Evolutionary conservation across 2,888 invertebrate species (phyloP).

Genomic region (Colletes collaris): DNA sequence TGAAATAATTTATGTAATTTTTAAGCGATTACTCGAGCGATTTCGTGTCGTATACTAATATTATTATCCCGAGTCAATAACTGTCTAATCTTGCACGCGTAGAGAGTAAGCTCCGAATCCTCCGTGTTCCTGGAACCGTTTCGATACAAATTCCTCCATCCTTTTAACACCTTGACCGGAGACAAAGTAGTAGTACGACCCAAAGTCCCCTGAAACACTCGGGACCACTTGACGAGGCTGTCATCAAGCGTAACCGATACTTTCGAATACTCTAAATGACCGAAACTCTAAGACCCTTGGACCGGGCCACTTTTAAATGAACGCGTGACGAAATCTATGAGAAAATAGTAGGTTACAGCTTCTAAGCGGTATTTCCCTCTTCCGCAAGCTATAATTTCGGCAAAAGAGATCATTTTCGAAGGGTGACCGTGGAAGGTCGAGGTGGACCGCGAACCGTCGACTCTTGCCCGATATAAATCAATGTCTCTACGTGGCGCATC

Average conservation of each 20-base stretch:
- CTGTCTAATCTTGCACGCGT: no score
- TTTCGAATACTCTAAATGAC: constrained; percentile 2
- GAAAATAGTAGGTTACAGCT: constrained; percentile 28
- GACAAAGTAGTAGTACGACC: no score
- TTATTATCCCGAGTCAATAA: neutral
- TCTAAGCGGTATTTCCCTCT: neutral
- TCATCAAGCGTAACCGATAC: constrained; percentile 34
- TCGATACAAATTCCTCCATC: constrained; percentile 13
- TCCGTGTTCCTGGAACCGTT: no score
- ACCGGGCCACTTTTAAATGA: constrained; percentile 2
- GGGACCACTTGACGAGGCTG: neutral
- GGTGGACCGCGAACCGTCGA: constrained; percentile 54
- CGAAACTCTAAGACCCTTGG: neutral
- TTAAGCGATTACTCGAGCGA: no score
- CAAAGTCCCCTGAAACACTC: neutral
- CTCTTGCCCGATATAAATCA: constrained; percentile 73
- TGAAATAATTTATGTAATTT: no score
- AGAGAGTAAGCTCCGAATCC: no score
- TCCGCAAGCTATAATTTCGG: constrained; percentile 41
- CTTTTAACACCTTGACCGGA: neutral
- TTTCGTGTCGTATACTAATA: neutral
- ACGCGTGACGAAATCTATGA: constrained; percentile 43
- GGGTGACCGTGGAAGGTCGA: constrained; percentile 38
- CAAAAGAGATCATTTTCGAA: constrained; percentile 46
- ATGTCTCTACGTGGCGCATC: constrained; percentile 71